Conservation (phyloP, 1,140 invertebrate species). For the Pollicipes pollicipes region DNA sequence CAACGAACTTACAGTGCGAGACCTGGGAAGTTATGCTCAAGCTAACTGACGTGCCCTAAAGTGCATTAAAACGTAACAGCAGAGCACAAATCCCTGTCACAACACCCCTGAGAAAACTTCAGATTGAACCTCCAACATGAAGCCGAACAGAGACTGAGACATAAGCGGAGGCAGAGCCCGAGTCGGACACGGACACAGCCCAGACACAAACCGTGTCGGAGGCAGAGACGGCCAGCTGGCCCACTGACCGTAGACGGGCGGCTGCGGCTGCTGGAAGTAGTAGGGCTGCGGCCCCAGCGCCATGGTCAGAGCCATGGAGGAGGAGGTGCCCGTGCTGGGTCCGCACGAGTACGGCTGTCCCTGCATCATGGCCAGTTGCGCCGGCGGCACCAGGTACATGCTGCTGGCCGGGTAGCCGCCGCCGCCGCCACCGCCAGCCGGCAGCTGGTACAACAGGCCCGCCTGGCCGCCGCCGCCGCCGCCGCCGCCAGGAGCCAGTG, state of each 20-base stretch:
- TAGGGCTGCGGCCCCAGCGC: not conserved
- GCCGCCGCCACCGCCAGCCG: too few species aligned
- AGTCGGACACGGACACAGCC: not conserved
- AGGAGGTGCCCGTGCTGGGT: not conserved
- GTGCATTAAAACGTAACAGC: not conserved
- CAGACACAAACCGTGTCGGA: too few species aligned
- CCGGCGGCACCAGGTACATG: not conserved
- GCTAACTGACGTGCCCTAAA: too few species aligned
- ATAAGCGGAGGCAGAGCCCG: too few species aligned
- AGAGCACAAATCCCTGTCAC: not conserved
- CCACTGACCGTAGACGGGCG: not conserved
- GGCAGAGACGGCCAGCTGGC: too few species aligned
- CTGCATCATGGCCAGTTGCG: not conserved
- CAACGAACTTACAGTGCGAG: too few species aligned
- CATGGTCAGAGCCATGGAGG: not conserved
- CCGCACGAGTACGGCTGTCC: too few species aligned
- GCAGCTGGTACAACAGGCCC: not conserved
- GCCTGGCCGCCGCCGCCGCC: not conserved
- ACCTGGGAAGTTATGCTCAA: too few species aligned
- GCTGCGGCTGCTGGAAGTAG: not conserved
- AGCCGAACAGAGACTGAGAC: too few species aligned
- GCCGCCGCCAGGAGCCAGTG: not conserved
- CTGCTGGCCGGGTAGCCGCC: not conserved
- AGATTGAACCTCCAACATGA: too few species aligned
- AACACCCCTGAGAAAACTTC: too few species aligned